Evolutionary conservation across 1,140 invertebrate genomes (phyloP), one percentile per base, ranked within the genome.

Genomic region (Formica exsecta): DNA sequence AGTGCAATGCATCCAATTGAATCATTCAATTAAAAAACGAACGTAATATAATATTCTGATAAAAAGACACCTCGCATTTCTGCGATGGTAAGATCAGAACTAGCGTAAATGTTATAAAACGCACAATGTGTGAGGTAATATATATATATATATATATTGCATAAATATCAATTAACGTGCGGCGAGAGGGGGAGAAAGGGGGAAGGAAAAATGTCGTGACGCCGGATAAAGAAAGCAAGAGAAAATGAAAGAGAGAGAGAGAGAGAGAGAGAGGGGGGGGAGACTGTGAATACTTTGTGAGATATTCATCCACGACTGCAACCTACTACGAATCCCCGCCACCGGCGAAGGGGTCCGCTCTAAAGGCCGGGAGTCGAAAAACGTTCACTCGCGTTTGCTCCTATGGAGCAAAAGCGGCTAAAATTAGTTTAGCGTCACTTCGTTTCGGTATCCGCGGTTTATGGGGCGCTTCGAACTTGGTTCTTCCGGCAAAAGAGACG

Each of bases 91-190:
- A 71, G 61, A 81, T 16, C 36, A 44, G 59, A 70, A 13, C 32
- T 29, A 61, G 44, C 51, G 25, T 32, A 81, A 73, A 83, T 44
- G 25, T 59, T 44, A 62, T 61, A 83, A 83, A 73, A 61, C 79
- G 54, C 68, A 29, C 32, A 32, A 32, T 32, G 3, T 3, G 3
- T 32, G 25, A 32, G 0, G 32, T 2, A 3, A 32, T 32, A 32
- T 32, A 32, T 32, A 32, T 32, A 32, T 32, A 32, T 32, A 32
- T 32, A 32, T 32, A 32, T 32, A 32, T n/a, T n/a, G n/a, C n/a
- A n/a, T n/a, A n/a, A n/a, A n/a, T n/a, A n/a, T 89, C 87, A 89
- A 89, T 89, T 89, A 88, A 51, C 48, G 71, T 61, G 25, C 25
- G 32, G 59, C 19, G 29, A 44, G 65, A 51, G 36, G n/a, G 32